A percentile compares a stretch with the other conserved stretches of the same genome.
Conservation (phyloP, 2,888 invertebrate species). For the Quadroppia sp. region DNA sequence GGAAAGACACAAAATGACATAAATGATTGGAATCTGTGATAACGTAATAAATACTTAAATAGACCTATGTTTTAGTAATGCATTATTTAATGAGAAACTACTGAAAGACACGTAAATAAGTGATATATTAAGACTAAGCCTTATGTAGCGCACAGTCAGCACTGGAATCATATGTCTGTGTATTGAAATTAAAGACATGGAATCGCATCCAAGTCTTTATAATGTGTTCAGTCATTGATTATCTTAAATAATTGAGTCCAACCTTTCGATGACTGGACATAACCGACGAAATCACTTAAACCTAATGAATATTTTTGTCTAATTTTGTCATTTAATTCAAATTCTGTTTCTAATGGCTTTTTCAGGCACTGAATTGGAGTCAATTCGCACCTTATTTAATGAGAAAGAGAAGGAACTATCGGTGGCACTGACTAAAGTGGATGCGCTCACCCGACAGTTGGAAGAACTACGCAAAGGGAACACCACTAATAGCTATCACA, state of each 20-base stretch:
- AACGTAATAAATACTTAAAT: background rate
- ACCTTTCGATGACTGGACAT: background rate
- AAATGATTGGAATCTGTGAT: background rate
- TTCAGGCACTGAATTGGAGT: slow-evolving; percentile 83
- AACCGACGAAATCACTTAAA: background rate
- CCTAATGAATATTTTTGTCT: slow-evolving; percentile 6
- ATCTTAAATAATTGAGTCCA: slow-evolving; percentile 8
- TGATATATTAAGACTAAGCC: background rate
- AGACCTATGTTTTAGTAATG: background rate
- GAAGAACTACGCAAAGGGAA: slow-evolving; percentile 72
- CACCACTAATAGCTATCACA: slow-evolving; percentile 49
- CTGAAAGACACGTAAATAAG: background rate
- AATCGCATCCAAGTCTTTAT: background rate
- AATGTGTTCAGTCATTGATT: slow-evolving; percentile 3
- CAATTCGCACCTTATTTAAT: slow-evolving; percentile 90
- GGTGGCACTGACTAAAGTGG: slow-evolving; percentile 94
- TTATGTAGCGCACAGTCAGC: background rate
- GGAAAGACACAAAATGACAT: too few species aligned
- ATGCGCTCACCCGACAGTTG: slow-evolving; percentile 87
- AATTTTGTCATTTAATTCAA: slow-evolving; percentile 10
- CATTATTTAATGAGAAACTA: background rate
- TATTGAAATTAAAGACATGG: background rate
- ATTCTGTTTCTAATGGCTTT: background rate
- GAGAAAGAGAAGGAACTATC: slow-evolving; percentile 96
- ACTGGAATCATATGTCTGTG: too few species aligned